phyloP scores from a whole-genome alignment of 2,797 vertebrate genomes.

The Pterois miles region DNA sequence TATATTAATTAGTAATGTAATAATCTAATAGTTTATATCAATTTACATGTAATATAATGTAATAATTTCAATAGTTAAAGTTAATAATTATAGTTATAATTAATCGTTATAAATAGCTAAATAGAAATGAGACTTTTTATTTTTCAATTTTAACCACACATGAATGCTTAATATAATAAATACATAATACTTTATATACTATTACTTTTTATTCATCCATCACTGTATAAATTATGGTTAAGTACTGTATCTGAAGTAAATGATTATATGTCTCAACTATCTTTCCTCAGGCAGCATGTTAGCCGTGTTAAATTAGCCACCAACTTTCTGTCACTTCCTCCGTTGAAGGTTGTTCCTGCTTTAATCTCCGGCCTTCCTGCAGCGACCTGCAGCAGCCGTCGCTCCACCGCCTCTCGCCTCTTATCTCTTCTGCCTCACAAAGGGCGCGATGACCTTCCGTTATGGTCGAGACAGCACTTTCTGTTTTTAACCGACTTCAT shows the following conservation, averaged over 20 bases:
- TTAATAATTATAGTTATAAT: too few species aligned
- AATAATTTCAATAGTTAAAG: background rate
- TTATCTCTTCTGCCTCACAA: conserved; percentile 43
- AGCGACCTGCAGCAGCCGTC: conserved; percentile 36
- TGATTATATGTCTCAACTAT: background rate
- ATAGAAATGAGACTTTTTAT: background rate
- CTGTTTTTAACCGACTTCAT: background rate
- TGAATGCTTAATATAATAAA: background rate
- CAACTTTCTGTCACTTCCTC: background rate
- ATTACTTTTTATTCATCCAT: background rate
- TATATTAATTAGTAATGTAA: background rate
- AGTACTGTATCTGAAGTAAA: background rate
- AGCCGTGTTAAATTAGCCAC: background rate
- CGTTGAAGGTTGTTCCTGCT: conserved; percentile 25
- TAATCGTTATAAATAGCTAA: too few species aligned
- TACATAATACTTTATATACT: too few species aligned
- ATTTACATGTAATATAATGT: background rate
- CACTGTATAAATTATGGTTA: background rate
- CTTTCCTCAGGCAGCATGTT: background rate
- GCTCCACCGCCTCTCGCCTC: conserved; percentile 26
- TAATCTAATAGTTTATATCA: background rate
- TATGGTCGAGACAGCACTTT: conserved; percentile 27
- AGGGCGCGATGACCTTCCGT: conserved; percentile 52
- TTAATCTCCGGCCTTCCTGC: conserved; percentile 12
- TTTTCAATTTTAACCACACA: background rate